phyloP scores from a whole-genome alignment of 2,888 invertebrate species.

The Octonoba sinensis region DNA sequence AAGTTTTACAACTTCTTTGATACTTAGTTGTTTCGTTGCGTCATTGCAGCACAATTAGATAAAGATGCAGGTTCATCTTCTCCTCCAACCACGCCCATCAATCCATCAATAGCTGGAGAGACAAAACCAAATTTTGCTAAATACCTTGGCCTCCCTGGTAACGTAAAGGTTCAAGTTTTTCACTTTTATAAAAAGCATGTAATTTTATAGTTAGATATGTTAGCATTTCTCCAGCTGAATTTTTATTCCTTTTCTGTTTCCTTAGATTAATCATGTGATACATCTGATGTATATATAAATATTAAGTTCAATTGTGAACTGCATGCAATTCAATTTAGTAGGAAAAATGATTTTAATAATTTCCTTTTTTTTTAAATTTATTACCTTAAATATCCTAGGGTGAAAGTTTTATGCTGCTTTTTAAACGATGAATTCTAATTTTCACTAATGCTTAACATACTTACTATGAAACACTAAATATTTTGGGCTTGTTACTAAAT shows the following conservation, averaged over 20 bases:
- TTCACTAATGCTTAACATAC: too few species aligned
- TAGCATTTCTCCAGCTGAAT: neutral
- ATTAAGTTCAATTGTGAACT: neutral
- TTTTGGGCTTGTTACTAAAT: too few species aligned
- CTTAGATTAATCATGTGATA: neutral
- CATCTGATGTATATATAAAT: neutral
- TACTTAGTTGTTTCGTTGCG: constrained; percentile 18
- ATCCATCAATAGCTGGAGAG: constrained; percentile 50
- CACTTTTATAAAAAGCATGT: constrained; percentile 33
- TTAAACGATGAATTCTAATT: too few species aligned
- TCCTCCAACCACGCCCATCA: constrained; percentile 73
- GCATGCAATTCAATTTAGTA: neutral
- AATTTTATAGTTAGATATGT: constrained; percentile 3
- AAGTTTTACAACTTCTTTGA: neutral
- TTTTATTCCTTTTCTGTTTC: neutral
- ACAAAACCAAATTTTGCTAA: constrained; percentile 63
- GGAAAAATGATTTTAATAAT: too few species aligned
- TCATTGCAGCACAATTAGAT: constrained; percentile 65
- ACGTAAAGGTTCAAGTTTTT: constrained; percentile 55
- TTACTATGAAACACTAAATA: too few species aligned
- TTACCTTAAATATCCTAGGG: too few species aligned
- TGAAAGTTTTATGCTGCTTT: too few species aligned
- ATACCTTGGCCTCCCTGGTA: constrained; percentile 64
- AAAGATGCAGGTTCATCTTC: constrained; percentile 56
- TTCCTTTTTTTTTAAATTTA: too few species aligned